Evolutionary conservation across 2,888 invertebrate genomes (phyloP).

Genomic region (Hedychridium roseum): DNA sequence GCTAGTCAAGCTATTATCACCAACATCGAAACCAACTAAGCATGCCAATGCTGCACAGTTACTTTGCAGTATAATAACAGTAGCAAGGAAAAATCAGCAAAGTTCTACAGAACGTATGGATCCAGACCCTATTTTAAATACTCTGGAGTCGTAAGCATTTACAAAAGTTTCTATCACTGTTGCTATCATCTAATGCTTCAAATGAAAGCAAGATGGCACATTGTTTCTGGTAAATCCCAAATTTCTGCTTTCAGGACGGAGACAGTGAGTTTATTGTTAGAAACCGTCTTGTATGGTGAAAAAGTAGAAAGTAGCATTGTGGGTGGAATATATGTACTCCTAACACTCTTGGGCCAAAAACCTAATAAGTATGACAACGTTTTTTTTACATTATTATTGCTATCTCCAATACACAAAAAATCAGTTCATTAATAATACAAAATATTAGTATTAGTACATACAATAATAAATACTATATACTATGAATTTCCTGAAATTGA

Average conservation of each 20-base stretch:
- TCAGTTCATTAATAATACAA: neutral
- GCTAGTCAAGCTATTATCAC: slow-evolving; percentile 73
- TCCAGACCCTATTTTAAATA: slow-evolving; percentile 76
- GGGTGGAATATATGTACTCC: slow-evolving; percentile 81
- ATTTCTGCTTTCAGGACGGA: slow-evolving; percentile 65
- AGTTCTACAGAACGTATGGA: slow-evolving; percentile 70
- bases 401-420: no score
- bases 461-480: no score
- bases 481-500: no score
- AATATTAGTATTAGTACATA: neutral
- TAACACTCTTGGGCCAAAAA: slow-evolving; percentile 72
- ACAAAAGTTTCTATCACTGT: slow-evolving; percentile 11
- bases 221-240: neutral
- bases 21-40: slow-evolving; percentile 75
- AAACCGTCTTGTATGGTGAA: slow-evolving; percentile 76
- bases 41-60: slow-evolving; percentile 89
- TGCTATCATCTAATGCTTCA: slow-evolving; percentile 12
- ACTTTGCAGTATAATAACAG: slow-evolving; percentile 84
- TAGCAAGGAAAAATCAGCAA: slow-evolving; percentile 69
- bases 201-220: neutral
- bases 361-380: slow-evolving; percentile 51
- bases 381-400: slow-evolving; percentile 13
- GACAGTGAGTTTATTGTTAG: slow-evolving; percentile 75
- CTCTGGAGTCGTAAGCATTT: slow-evolving; percentile 75
- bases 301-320: slow-evolving; percentile 77